These are phyloP conservation scores for Xiphias gladius DNA, from an alignment of 2,113 vertebrate genomes.

Conservation along the genomic window DNA sequence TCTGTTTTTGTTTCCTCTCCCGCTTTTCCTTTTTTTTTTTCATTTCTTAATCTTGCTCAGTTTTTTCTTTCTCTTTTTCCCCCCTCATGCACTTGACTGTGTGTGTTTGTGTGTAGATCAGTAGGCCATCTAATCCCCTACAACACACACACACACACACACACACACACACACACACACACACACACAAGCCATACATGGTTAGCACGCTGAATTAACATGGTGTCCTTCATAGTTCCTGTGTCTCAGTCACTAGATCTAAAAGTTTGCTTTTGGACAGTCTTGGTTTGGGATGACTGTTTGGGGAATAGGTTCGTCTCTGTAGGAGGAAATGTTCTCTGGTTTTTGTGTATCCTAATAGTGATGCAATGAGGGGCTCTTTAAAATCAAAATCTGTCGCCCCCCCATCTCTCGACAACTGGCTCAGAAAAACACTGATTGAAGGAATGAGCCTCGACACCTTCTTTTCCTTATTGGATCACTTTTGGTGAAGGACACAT, in stretches of 20 bases:
- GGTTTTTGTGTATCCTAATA: background rate
- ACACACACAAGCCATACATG: slow-evolving; percentile 52
- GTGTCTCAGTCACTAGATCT: slow-evolving; percentile 43
- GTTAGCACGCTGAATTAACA: slow-evolving; percentile 50
- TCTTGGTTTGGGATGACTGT: slow-evolving; percentile 17
- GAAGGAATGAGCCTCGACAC: background rate
- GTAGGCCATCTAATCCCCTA: slow-evolving; percentile 65
- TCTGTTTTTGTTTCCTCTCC: slow-evolving; percentile 41
- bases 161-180: slow-evolving; percentile 28
- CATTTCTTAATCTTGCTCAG: slow-evolving; percentile 58
- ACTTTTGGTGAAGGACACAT: slow-evolving; percentile 27
- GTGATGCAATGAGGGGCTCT: slow-evolving; percentile 22
- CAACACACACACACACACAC: slow-evolving; percentile 15
- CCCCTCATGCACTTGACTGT: slow-evolving; percentile 34
- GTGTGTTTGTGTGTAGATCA: slow-evolving; percentile 64
- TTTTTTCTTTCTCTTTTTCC: slow-evolving; percentile 29
- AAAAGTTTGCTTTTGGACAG: slow-evolving; percentile 26
- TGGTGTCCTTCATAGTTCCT: slow-evolving; percentile 40
- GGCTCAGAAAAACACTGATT: background rate
- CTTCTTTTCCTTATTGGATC: slow-evolving; percentile 30
- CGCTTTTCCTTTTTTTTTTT: slow-evolving; percentile 42
- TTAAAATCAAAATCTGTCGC: slow-evolving; percentile 1
- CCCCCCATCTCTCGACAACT: background rate
- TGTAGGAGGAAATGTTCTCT: slow-evolving; percentile 22
- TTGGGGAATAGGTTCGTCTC: slow-evolving; percentile 26